These are phyloP conservation scores for Aleadryas rufinucha DNA, from an alignment of 2,113 vertebrate genomes.

Conservation along the genomic window DNA sequence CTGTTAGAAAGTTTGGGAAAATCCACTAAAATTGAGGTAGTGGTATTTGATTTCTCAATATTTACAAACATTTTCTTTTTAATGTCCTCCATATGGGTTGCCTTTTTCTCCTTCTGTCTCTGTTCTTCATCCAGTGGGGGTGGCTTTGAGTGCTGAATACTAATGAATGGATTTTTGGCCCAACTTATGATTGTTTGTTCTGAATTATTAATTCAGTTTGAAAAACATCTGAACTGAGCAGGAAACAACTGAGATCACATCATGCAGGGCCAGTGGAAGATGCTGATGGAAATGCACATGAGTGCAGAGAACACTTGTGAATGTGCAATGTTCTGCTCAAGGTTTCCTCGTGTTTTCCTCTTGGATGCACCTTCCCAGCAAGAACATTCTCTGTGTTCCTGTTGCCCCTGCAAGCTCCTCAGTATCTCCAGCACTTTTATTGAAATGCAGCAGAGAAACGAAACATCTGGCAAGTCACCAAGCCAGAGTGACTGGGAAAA, in stretches of 20 bases:
- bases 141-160: background rate
- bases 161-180: background rate
- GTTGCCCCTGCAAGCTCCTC: background rate
- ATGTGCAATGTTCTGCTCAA: background rate
- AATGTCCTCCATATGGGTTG: background rate
- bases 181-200: background rate
- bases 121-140: background rate
- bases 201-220: background rate
- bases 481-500: constrained; percentile 57
- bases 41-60: background rate
- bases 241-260: background rate
- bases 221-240: background rate
- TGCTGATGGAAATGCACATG: background rate
- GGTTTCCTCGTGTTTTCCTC: background rate
- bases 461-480: constrained; percentile 67
- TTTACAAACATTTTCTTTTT: background rate
- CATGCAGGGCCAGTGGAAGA: background rate
- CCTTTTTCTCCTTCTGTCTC: background rate
- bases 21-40: background rate
- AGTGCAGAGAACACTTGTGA: background rate
- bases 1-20: background rate
- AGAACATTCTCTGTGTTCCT: background rate
- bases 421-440: background rate
- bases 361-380: background rate
- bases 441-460: background rate